phyloP scores from a whole-genome alignment of 2,113 vertebrate species.

The Beaufortia kweichowensis region DNA sequence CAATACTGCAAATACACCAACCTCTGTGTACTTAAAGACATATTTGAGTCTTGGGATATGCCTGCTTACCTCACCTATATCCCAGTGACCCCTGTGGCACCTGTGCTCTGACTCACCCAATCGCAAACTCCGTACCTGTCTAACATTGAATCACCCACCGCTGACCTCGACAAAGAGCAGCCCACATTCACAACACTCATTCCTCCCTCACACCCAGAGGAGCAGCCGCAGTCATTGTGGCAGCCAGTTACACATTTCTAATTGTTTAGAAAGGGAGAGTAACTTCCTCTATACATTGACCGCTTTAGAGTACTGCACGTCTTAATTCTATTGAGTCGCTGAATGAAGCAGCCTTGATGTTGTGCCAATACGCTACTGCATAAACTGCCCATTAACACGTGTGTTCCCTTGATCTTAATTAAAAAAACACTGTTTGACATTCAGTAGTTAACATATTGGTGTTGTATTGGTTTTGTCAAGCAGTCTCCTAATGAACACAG shows the following conservation, averaged over 20 bases:
- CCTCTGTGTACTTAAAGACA: conserved; percentile 16
- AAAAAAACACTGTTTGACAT: not conserved
- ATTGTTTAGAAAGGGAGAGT: conserved; percentile 34
- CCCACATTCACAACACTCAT: not conserved
- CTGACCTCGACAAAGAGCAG: conserved; percentile 3
- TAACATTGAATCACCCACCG: conserved; percentile 21
- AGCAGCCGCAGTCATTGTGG: conserved; percentile 20
- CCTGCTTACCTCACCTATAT: conserved; percentile 32
- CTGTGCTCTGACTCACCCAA: conserved; percentile 32
- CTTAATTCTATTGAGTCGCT: conserved; percentile 16
- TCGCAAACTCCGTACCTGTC: conserved; percentile 38
- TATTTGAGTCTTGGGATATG: conserved; percentile 7
- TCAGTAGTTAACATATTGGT: not conserved
- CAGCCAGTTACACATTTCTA: conserved; percentile 18
- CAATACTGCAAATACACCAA: conserved; percentile 34
- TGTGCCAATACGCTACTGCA: conserved; percentile 7
- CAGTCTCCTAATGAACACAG: not conserved
- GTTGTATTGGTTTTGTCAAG: not conserved
- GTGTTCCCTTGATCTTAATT: not conserved
- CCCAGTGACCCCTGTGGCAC: conserved; percentile 44
- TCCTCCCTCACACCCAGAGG: not conserved
- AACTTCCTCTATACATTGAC: conserved; percentile 13
- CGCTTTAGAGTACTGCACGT: not conserved
- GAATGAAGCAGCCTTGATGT: conserved; percentile 15
- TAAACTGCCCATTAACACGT: conserved; percentile 6